Evolutionary conservation across 2,113 vertebrate genomes (phyloP).

Genomic region (Ardeotis arabs): DNA sequence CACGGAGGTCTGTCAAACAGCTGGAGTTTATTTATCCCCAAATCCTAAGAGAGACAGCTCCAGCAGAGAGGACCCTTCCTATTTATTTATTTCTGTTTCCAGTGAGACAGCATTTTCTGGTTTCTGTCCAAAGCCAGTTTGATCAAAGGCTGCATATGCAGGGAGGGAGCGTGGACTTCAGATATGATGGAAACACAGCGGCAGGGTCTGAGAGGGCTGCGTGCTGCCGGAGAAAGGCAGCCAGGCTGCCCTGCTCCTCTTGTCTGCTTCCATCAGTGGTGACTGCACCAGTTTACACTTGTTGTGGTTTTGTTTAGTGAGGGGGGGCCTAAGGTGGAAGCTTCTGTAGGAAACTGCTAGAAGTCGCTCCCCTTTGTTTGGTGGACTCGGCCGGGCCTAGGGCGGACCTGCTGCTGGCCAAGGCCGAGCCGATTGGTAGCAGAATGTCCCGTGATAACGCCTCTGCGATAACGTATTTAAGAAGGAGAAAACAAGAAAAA

Average conservation of each 20-base stretch:
- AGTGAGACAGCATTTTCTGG: neutral
- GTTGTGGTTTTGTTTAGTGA: no score
- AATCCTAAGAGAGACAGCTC: neutral
- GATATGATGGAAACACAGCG: neutral
- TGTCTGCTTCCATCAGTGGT: neutral
- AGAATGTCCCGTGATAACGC: no score
- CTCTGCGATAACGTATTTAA: no score
- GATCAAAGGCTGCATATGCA: neutral
- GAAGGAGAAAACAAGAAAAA: no score
- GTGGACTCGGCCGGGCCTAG: no score
- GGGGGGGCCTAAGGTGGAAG: no score
- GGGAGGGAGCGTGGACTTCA: neutral
- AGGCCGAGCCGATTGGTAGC: no score
- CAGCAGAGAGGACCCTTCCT: neutral
- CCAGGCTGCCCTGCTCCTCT: neutral
- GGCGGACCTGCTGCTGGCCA: no score
- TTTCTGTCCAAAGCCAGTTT: neutral
- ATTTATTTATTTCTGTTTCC: neutral
- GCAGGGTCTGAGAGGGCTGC: neutral
- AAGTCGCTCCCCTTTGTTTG: no score
- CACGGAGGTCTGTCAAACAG: constrained; percentile 66
- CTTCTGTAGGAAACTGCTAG: no score
- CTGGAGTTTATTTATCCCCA: neutral
- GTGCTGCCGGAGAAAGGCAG: neutral
- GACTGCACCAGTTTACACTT: neutral